Conservation (phyloP, 1,140 invertebrate species). For the Tetragonula clypearis region DNA sequence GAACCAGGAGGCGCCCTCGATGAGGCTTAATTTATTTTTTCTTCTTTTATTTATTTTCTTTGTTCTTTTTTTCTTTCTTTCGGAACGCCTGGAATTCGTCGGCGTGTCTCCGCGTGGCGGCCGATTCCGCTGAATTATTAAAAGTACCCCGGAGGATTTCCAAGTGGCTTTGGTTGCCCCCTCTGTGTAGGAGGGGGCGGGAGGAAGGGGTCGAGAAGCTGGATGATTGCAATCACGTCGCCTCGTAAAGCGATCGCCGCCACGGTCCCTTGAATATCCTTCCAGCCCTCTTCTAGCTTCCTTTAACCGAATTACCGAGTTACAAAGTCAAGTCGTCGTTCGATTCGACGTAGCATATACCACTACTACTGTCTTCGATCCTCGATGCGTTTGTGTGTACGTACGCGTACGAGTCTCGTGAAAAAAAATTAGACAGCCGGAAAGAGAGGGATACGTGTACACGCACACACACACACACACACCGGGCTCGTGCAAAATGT, state of each 20-base stretch:
- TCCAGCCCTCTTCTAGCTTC: background rate
- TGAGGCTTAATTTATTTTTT: slow-evolving; percentile 18
- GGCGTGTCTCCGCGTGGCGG: slow-evolving; percentile 19
- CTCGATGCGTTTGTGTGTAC: background rate
- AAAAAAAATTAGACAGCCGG: slow-evolving; percentile 22
- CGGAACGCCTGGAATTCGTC: background rate
- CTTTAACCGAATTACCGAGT: slow-evolving; percentile 18
- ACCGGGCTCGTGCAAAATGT: slow-evolving; percentile 12
- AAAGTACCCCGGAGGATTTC: slow-evolving; percentile 52
- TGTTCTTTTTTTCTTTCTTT: background rate
- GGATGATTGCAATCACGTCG: slow-evolving; percentile 67
- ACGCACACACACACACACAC: too few relatives aligned
- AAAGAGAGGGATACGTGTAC: background rate
- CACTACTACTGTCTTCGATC: too few relatives aligned
- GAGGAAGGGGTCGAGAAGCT: slow-evolving; percentile 34
- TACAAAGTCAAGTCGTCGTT: background rate
- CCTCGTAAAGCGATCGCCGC: slow-evolving; percentile 64
- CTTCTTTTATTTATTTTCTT: background rate
- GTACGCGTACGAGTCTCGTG: background rate
- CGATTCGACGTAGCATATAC: background rate
- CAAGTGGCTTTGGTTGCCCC: slow-evolving; percentile 37
- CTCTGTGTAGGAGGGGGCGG: too few relatives aligned
- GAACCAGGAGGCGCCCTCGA: background rate
- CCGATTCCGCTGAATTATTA: slow-evolving; percentile 52
- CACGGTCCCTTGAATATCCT: slow-evolving; percentile 22